Conservation (phyloP, 2,888 invertebrate genomes). For the Brachypalpus laphriformis region DNA sequence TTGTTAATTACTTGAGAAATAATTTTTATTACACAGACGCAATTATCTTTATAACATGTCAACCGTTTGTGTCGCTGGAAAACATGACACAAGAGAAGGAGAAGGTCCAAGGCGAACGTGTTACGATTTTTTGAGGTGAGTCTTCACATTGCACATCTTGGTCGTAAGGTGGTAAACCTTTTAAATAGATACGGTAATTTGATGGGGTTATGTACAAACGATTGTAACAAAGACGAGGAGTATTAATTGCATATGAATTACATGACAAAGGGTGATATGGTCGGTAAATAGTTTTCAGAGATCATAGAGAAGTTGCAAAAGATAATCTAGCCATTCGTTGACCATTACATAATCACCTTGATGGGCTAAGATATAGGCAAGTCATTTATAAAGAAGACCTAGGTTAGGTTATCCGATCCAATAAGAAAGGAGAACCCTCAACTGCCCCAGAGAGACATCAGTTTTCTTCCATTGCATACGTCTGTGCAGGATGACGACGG, state of each 20-base stretch:
- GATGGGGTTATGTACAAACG: neutral
- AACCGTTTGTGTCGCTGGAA: conserved; percentile 8
- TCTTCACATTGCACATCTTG: neutral
- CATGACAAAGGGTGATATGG: neutral
- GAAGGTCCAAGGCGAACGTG: conserved; percentile 44
- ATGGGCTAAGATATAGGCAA: too few relatives aligned
- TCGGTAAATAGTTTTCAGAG: neutral
- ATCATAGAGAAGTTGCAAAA: neutral
- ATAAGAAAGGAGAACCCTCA: too few relatives aligned
- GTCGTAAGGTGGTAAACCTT: neutral
- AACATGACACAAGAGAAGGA: neutral
- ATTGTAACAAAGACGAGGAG: neutral
- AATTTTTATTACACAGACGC: conserved; percentile 31
- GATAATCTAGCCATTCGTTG: neutral
- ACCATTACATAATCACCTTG: too few relatives aligned
- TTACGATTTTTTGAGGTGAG: conserved; percentile 4
- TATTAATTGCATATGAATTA: neutral
- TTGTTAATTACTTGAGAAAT: conserved; percentile 30
- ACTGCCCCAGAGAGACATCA: too few relatives aligned
- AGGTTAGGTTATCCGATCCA: too few relatives aligned
- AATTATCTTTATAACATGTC: conserved; percentile 39
- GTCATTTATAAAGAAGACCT: too few relatives aligned
- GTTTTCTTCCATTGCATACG: too few relatives aligned
- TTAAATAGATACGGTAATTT: neutral
- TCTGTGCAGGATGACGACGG: too few relatives aligned